Evolutionary conservation across 2,797 vertebrate species (phyloP), one percentile per base, ranked within the genome.

Genomic region (Sternarchorhynchus goeldii): DNA sequence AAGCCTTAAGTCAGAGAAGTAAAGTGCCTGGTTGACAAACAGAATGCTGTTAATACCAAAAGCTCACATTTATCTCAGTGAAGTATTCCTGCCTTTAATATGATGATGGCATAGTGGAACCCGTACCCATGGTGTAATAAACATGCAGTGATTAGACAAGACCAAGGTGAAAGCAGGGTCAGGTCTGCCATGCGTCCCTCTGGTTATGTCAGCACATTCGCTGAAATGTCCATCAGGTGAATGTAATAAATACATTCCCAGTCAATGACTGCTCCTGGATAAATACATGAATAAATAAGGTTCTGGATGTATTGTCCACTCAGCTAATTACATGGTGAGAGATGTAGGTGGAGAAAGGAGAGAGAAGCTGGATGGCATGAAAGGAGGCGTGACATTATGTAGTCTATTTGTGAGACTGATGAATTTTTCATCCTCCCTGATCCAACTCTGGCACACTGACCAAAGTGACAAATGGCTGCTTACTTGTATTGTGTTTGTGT

Each of bases 311-410:
- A 92, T 92, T 88, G 87, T 86, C 88, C 90, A 86, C 92, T 90
- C 70, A 16, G 86, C 89, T 93, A 93, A 94, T 92, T 90, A 92
- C 92, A 91, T 89, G 88, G 87, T 84, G 87, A 77, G 87, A 89
- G 88, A 92, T 91, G 88, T 90, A 78, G 71, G 62, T 56, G 67
- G 36, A 71, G 41, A 65, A 76, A 73, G 45, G 55, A 56, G 21
- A 71, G 85, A 76, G 65, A 57, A 64, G 63, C 67, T 59, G 79
- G 75, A 18, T 1, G n/a, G 62, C 64, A 69, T 31, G 66, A 59
- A 75, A 31, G 29, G 21, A 79, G 79, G 88, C 85, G 65, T 85
- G 85, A 77, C 55, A 78, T 72, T 74, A 82, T 77, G 32, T 70
- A 80, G 81, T 66, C 4, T 64, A 83, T 77, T 86, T 81, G 75